Conservation (phyloP, 2,888 invertebrate genomes). For the Cacoxenus indagator region DNA sequence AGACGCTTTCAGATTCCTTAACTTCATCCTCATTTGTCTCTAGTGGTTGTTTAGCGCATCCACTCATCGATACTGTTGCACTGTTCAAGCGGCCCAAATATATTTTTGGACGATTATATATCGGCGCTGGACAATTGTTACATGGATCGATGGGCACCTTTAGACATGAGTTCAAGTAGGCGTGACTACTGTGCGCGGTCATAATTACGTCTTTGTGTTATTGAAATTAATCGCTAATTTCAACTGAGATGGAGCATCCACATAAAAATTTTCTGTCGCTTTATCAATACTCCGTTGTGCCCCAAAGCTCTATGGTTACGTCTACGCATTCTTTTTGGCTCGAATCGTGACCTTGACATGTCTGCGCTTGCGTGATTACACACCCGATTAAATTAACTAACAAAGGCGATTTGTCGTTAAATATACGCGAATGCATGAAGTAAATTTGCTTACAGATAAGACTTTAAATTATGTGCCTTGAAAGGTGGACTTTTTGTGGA, state of each 20-base stretch:
- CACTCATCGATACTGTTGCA: slow-evolving; percentile 23
- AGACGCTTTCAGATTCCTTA: slow-evolving; percentile 24
- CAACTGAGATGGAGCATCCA: slow-evolving; percentile 10
- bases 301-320: slow-evolving; percentile 42
- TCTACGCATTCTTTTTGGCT: slow-evolving; percentile 42
- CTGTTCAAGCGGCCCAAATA: slow-evolving; percentile 54
- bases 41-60: slow-evolving; percentile 19
- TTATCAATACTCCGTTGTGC: slow-evolving; percentile 39
- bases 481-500: too few relatives aligned
- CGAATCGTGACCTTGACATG: slow-evolving; percentile 33
- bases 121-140: slow-evolving; percentile 80
- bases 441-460: too few relatives aligned
- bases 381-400: too few relatives aligned
- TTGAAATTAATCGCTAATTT: slow-evolving; percentile 18
- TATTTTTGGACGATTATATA: slow-evolving; percentile 75
- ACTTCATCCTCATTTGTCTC: slow-evolving; percentile 10
- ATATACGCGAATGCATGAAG: too few relatives aligned
- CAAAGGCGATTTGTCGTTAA: too few relatives aligned
- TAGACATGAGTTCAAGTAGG: slow-evolving; percentile 80
- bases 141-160: slow-evolving; percentile 81
- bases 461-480: too few relatives aligned
- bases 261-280: slow-evolving; percentile 52
- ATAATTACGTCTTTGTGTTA: slow-evolving; percentile 54
- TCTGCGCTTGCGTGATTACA: background rate
- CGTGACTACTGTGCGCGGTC: slow-evolving; percentile 75